Percentiles rank a stretch among this genome's conserved stretches.
phyloP scores from a whole-genome alignment of 2,113 vertebrate species.

The Naja naja region DNA sequence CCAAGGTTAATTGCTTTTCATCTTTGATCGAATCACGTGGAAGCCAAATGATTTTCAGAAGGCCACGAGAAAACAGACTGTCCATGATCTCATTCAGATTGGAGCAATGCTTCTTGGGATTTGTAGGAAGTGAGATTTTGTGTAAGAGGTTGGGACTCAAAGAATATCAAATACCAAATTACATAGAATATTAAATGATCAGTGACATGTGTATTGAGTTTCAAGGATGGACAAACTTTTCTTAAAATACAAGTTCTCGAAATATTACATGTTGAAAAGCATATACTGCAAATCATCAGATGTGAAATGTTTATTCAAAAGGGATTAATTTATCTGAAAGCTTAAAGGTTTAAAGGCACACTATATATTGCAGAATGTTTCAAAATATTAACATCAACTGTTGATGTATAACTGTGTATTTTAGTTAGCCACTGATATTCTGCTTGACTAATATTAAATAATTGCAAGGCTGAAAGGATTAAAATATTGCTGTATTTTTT shows the following conservation, averaged over 20 bases:
- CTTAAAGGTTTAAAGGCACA: not conserved
- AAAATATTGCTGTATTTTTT: conserved; percentile 36
- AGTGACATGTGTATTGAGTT: not conserved
- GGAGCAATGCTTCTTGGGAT: not conserved
- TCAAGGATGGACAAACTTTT: not conserved
- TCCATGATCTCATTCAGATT: not conserved
- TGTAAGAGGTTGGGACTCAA: not conserved
- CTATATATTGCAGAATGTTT: not conserved
- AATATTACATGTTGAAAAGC: not conserved
- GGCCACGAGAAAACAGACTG: not conserved
- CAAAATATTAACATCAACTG: not conserved
- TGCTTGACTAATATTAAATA: not conserved
- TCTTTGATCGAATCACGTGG: not conserved
- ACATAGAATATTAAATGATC: not conserved
- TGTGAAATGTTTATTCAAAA: not conserved
- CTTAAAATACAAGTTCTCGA: not conserved
- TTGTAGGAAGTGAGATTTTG: not conserved
- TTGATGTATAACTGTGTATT: not conserved
- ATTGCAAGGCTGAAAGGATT: conserved; percentile 13
- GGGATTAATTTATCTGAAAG: not conserved
- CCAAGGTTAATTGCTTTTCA: not conserved
- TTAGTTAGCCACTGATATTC: not conserved
- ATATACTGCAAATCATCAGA: not conserved
- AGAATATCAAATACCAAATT: not conserved
- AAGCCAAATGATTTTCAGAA: not conserved